Percentiles rank a stretch among this genome's conserved stretches.
Conservation (phyloP, 2,888 invertebrate genomes). For the Campoplex nolae region DNA sequence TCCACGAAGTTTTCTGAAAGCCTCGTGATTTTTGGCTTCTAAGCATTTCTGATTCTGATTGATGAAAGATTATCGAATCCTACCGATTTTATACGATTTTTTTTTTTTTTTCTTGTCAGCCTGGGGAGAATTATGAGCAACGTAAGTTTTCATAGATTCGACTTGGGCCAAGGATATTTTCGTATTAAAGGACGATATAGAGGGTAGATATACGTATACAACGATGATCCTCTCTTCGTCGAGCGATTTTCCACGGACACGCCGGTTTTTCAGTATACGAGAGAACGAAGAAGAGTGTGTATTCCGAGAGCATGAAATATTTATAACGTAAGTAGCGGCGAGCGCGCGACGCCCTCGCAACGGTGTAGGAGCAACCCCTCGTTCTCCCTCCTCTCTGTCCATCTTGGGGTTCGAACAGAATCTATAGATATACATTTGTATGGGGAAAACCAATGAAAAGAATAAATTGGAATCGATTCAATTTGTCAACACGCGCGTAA, state of each 20-base stretch:
- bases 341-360: conserved; percentile 47
- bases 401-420: conserved; percentile 19
- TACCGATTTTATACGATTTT: conserved; percentile 54
- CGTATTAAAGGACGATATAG: conserved; percentile 32
- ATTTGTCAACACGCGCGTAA: conserved; percentile 83
- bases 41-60: conserved; percentile 81
- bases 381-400: background rate
- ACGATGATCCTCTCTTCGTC: conserved; percentile 71
- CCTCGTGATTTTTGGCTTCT: conserved; percentile 45
- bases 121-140: conserved; percentile 48
- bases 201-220: conserved; percentile 19
- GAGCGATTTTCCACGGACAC: conserved; percentile 81
- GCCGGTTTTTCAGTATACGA: conserved; percentile 52
- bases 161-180: conserved; percentile 40
- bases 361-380: conserved; percentile 33
- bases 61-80: conserved; percentile 83
- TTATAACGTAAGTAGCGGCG: conserved; percentile 76
- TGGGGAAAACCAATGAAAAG: conserved; percentile 77
- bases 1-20: conserved; percentile 59
- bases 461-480: conserved; percentile 83
- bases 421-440: background rate
- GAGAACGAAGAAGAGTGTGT: conserved; percentile 20
- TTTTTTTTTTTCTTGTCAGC: too few relatives aligned
- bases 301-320: conserved; percentile 81
- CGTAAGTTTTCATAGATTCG: conserved; percentile 54